phyloP scores from a whole-genome alignment of 1,140 invertebrate species.

The Ceratitis capitata region DNA sequence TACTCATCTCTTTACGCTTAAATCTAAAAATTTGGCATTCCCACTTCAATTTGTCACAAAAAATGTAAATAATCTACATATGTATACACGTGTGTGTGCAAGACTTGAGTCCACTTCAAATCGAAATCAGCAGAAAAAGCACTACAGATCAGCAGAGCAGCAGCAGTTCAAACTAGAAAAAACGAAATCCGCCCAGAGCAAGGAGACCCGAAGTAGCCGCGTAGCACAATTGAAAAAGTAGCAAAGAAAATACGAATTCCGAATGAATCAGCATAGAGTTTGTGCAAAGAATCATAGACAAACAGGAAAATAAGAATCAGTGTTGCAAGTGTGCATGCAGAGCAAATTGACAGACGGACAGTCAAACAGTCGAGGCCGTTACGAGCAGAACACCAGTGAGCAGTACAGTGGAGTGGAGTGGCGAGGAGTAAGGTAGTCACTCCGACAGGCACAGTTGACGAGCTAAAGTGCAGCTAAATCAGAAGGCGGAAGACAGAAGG shows the following conservation, averaged over 20 bases:
- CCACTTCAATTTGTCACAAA: too few relatives aligned
- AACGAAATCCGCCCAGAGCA: neutral
- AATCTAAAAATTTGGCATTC: too few relatives aligned
- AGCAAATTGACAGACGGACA: neutral
- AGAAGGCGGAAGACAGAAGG: too few relatives aligned
- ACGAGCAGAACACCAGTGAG: too few relatives aligned
- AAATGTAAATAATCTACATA: too few relatives aligned
- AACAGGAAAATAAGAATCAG: neutral
- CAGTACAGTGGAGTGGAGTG: too few relatives aligned
- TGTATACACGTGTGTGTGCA: too few relatives aligned
- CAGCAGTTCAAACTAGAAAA: neutral
- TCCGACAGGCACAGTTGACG: neutral
- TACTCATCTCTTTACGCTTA: too few relatives aligned
- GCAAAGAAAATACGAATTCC: neutral
- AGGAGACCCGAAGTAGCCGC: neutral
- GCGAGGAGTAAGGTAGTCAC: neutral
- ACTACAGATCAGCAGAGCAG: neutral
- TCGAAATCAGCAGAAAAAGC: neutral
- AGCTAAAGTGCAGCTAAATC: too few relatives aligned
- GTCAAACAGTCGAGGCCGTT: neutral
- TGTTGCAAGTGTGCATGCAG: neutral
- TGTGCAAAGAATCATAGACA: neutral
- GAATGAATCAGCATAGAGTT: neutral
- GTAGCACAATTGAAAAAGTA: constrained; percentile 7
- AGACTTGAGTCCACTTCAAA: too few relatives aligned